Evolutionary conservation across 2,797 vertebrate genomes (phyloP), one percentile per base, ranked within the genome.

Genomic region (Schizopygopsis pylzovi): DNA sequence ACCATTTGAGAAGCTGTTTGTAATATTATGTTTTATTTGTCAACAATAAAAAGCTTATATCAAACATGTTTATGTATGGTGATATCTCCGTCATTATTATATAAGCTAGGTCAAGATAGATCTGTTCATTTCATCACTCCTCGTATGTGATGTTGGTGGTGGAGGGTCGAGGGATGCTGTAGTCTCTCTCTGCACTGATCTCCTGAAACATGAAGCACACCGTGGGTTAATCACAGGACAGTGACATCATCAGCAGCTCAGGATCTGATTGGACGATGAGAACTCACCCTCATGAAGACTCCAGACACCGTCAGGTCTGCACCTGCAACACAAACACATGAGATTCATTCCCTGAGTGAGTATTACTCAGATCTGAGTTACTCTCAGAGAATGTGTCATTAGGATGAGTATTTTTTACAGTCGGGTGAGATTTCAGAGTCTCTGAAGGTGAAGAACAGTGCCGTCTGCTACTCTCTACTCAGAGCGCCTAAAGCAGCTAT

Each of bases 161-260:
- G 90, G 96, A 92, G 65, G 96, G 94, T 1, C 97, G 94, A 76
- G 97, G 97, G 71, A 97, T 97, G 91, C 92, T 93, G 92, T 96
- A 98, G 52, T 97, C 95, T 86, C 90, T 96, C 65, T 92, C 87
- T 0, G 94, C 84, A 80, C 95, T 93, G 0, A 97, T 94, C 52
- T 95, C 93, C 97, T 97, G 93, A 86, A 94, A 93, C 89, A 78
- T 37, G 90, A 39, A 70, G 28, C 43, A 59, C 25, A 56, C 22
- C 0, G 9, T 6, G 61, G 16, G 18, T 20, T 18, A 47, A 43
- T 59, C 68, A 75, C 39, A 49, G 39, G 63, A 39, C 45, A 16
- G 28, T 39, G 79, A 81, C 63, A 68, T 49, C 45, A 49, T 80
- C 78, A 78, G 33, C 39, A 15, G 8, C 5, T 54, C 56, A 65